A percentile compares a stretch with the other conserved stretches of the same genome.
Conservation (phyloP, 1,140 invertebrate species). For the Panagrolaimus sp. region DNA sequence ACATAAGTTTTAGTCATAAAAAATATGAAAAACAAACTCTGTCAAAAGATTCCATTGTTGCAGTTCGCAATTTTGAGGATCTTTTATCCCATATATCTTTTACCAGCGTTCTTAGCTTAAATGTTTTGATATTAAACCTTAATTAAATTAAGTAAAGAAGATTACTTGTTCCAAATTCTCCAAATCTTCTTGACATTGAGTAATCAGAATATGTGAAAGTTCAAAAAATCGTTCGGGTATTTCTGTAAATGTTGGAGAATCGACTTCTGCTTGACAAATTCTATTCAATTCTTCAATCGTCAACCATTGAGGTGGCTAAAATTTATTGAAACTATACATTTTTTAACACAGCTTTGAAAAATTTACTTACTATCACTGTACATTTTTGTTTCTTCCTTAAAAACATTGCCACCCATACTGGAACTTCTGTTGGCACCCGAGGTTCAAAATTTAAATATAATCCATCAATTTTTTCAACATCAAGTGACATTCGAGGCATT, state of each 20-base stretch:
- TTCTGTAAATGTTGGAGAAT: constrained; percentile 76
- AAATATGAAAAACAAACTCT: no score
- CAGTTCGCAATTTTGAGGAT: constrained; percentile 82
- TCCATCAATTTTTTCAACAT: no score
- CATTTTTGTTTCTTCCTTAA: constrained; percentile 87
- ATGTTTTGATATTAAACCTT: not conserved
- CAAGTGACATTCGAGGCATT: no score
- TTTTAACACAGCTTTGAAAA: constrained; percentile 14
- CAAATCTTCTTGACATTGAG: not conserved
- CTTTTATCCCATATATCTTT: constrained; percentile 88
- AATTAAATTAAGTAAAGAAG: not conserved
- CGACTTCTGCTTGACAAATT: constrained; percentile 75
- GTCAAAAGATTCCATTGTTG: constrained; percentile 70
- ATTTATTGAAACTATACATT: not conserved
- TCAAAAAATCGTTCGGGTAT: constrained; percentile 64
- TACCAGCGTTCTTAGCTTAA: constrained; percentile 45
- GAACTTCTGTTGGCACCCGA: constrained; percentile 71
- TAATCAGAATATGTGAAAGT: not conserved
- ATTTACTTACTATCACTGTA: constrained; percentile 69
- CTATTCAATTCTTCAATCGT: constrained; percentile 73
- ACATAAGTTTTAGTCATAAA: no score
- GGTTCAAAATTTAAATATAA: constrained; percentile 70
- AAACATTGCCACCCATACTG: constrained; percentile 89
- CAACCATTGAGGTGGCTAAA: constrained; percentile 82
- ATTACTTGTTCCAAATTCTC: constrained; percentile 9